phyloP scores from a whole-genome alignment of 2,113 vertebrate species.

The Melozone crissalis region DNA sequence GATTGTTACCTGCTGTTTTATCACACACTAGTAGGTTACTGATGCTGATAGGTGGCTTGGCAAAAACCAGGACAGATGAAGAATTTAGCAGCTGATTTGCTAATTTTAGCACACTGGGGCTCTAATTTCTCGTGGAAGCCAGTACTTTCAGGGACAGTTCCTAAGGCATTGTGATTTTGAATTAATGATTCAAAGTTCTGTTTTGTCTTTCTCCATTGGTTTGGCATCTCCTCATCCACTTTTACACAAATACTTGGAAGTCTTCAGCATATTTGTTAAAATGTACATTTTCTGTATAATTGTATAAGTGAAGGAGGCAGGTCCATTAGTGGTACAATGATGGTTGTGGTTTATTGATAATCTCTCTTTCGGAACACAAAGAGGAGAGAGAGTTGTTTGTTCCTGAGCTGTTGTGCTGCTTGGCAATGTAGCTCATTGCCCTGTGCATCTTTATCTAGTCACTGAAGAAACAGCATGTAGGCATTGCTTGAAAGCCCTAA shows the following conservation, averaged over 20 bases:
- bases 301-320: neutral
- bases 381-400: neutral
- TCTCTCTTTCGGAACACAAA: neutral
- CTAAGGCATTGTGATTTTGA: neutral
- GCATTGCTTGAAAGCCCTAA: neutral
- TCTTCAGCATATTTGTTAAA: neutral
- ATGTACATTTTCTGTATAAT: neutral
- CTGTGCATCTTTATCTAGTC: neutral
- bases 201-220: neutral
- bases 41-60: neutral
- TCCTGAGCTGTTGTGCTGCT: neutral
- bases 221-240: neutral
- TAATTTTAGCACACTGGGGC: neutral
- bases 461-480: neutral
- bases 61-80: neutral
- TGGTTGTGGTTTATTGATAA: neutral
- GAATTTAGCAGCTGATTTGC: neutral
- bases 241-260: neutral
- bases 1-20: neutral
- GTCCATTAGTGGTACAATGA: neutral
- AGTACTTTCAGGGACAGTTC: neutral
- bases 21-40: neutral
- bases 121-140: neutral
- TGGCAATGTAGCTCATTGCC: neutral
- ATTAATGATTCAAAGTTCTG: neutral